Base-by-base conservation (phyloP, 2,113 vertebrate genomes). In the Macrotus californicus region DNA sequence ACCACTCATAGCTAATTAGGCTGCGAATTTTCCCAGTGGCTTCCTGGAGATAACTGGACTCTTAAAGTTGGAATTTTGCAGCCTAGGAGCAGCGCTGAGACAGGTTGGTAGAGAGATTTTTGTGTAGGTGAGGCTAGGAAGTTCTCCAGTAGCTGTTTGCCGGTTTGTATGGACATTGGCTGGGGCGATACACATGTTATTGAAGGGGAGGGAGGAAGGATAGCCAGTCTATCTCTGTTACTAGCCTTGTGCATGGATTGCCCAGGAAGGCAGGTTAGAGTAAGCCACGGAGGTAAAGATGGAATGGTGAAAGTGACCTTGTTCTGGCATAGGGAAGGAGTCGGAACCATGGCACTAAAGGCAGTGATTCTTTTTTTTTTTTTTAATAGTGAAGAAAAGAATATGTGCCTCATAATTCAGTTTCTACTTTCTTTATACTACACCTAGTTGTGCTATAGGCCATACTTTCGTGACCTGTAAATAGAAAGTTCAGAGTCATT, bases 401-500 rank as follows among this genome's bases (percentile, higher is more conserved):
- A 91, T 90, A 84, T 22, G 77, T 56, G 36, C 24, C 21, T 56
- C 31, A 26, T 31, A 22, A 72, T 69, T 36, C 80, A 36, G 43
- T 66, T 70, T 69, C 69, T 61, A 61, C 66, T 89, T 13, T 89
- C 34, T 90, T 52, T 81, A 46, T 72, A 67, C 3, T 9, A 16
- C 16, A 73, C 41, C 15, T 76, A 24, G 85, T 76, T 67, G 92
- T 69, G 91, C 13, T 64, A 61, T 72, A 89, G 46, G 48, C 77
- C 87, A 70, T 54, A 59, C 41, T 64, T 87, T 67, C 52, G 29
- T 93, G 29, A 79, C 75, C 77, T 79, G 34, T 72, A 72, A 94
- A 82, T 83, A 86, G 77, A 70, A 96, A 64, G 46, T 80, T 88
- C 41, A 39, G 56, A 64, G 75, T 94, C 31, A 79, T 69, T 96